Evolutionary conservation across 2,888 invertebrate species (phyloP).

Genomic region (Luffia ferchaultella): DNA sequence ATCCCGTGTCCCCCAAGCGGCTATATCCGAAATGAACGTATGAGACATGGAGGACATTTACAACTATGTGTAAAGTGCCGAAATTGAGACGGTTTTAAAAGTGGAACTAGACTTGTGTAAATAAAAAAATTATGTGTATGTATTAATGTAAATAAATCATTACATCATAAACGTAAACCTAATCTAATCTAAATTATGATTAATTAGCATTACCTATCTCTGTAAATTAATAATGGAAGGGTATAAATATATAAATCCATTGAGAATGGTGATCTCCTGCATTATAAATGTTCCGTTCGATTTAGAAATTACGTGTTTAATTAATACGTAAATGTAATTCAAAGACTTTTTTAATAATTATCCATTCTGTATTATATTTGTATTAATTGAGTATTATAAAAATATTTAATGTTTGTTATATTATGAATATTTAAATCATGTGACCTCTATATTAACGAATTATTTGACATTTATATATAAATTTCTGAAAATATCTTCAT

Average conservation of each 20-base stretch:
- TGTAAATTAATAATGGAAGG: not conserved
- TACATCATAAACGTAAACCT: not conserved
- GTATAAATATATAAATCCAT: constrained; percentile 8
- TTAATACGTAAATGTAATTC: constrained; percentile 7
- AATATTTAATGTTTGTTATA: no score
- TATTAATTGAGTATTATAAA: no score
- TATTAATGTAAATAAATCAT: constrained; percentile 2
- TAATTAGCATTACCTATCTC: not conserved
- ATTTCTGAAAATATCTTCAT: no score
- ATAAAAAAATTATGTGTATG: constrained; percentile 5
- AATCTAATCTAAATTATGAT: constrained; percentile 15
- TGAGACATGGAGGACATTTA: constrained; percentile 73
- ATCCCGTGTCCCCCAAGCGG: constrained; percentile 76
- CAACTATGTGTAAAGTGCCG: constrained; percentile 62
- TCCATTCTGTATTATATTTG: no score
- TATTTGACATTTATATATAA: no score
- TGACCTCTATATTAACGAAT: no score
- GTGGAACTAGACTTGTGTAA: constrained; percentile 5
- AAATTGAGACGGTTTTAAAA: constrained; percentile 10
- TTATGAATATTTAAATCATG: no score
- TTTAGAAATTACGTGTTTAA: constrained; percentile 4
- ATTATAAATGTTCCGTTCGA: constrained; percentile 5
- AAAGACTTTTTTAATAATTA: no score
- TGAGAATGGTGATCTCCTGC: constrained; percentile 21
- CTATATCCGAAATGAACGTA: constrained; percentile 91